Evolutionary conservation across 35 echinoderm and acorn worm species (phyloP).

Genomic region (Apostichopus parvimensis): DNA sequence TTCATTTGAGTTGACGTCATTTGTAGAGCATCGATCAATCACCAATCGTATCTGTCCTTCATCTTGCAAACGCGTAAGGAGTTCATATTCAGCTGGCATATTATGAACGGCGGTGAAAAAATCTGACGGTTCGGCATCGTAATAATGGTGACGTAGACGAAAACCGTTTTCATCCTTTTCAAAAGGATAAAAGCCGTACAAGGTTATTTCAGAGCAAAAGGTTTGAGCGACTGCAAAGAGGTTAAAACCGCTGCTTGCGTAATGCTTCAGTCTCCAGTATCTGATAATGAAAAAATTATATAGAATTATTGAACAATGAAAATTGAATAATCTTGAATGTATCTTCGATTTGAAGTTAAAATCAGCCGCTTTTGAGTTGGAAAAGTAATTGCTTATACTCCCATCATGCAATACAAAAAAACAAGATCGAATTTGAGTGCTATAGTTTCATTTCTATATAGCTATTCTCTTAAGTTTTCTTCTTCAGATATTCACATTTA

Average conservation of each 20-base stretch:
- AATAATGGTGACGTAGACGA: slow-evolving; percentile 73
- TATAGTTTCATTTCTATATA: no score
- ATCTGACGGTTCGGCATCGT: slow-evolving; percentile 67
- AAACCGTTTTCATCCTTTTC: slow-evolving; percentile 40
- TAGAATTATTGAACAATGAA: no score
- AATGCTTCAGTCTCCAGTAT: slow-evolving; percentile 61
- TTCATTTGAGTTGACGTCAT: not conserved
- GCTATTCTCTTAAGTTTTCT: no score
- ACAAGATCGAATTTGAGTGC: no score
- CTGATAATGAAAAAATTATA: slow-evolving; percentile 36
- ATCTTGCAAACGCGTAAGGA: slow-evolving; percentile 48
- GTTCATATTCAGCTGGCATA: slow-evolving; percentile 58
- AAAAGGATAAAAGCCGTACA: slow-evolving; percentile 87
- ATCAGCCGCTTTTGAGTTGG: no score
- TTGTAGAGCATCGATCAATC: not conserved
- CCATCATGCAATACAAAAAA: no score
- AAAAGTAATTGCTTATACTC: no score
- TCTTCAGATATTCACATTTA: no score
- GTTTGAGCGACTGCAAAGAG: slow-evolving; percentile 71
- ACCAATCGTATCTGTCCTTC: slow-evolving; percentile 52
- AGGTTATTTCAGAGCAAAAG: slow-evolving; percentile 70
- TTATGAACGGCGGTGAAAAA: slow-evolving; percentile 72
- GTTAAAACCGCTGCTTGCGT: slow-evolving; percentile 73
- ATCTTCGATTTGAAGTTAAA: no score
- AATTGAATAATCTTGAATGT: no score